A percentile compares a stretch with the other conserved stretches of the same genome.
phyloP scores from a whole-genome alignment of 2,113 vertebrate genomes.

The Zootoca vivipara region DNA sequence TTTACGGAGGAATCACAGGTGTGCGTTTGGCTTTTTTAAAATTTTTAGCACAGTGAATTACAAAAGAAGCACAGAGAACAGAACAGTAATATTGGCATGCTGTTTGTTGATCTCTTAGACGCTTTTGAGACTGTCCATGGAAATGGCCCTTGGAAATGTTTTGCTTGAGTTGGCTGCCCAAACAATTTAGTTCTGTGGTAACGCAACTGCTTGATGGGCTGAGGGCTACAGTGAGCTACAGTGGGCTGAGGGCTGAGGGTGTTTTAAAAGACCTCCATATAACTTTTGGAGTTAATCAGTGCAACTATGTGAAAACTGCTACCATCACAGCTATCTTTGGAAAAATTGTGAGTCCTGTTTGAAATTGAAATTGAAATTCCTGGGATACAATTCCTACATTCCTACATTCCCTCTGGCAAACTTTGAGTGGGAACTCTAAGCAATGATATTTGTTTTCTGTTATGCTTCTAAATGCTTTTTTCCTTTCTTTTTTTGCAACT shows the following conservation, averaged over 20 bases:
- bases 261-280: not conserved
- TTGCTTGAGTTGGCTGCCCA: not conserved
- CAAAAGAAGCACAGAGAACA: not conserved
- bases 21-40: not conserved
- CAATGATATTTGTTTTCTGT: not conserved
- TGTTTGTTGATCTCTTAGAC: not conserved
- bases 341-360: not conserved
- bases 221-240: not conserved
- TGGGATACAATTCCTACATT: not conserved
- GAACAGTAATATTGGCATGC: not conserved
- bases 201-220: not conserved
- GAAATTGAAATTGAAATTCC: not conserved
- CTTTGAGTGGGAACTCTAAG: not conserved
- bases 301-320: not conserved
- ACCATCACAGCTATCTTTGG: not conserved
- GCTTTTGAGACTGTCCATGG: not conserved
- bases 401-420: not conserved
- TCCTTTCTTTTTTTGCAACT: not conserved
- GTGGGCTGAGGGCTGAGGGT: not conserved
- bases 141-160: not conserved
- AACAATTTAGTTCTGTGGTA: not conserved
- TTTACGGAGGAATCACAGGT: not conserved
- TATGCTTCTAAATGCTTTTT: not conserved
- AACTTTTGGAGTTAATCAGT: not conserved
- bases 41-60: not conserved